A percentile compares a stretch with the other conserved stretches of the same genome.
Conservation (phyloP, 2,888 invertebrate species). For the Malacosoma neustria region DNA sequence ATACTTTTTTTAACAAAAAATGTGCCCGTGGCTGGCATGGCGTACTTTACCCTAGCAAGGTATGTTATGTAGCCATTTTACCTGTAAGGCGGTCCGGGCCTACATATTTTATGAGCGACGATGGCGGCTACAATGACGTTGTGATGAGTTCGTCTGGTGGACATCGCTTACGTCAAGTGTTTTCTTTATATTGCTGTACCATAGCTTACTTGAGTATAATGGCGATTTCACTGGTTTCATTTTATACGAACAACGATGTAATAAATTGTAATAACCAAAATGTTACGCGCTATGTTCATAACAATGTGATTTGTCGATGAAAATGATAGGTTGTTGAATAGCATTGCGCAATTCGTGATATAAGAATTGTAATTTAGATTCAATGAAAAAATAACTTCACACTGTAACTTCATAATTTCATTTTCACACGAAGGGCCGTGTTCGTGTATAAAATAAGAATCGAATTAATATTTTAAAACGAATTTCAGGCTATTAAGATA, state of each 20-base stretch:
- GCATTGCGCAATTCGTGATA: too few relatives aligned
- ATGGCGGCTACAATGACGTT: constrained; percentile 57
- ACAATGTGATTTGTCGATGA: too few relatives aligned
- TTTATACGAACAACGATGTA: not conserved
- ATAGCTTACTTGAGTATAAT: constrained; percentile 3
- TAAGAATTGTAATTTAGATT: too few relatives aligned
- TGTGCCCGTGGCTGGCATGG: too few relatives aligned
- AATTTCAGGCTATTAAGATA: constrained; percentile 24
- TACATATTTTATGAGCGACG: constrained; percentile 68
- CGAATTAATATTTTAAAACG: constrained; percentile 21
- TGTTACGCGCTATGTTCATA: not conserved
- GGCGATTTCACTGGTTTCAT: not conserved
- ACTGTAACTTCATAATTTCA: constrained; percentile 2
- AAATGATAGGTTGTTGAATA: too few relatives aligned
- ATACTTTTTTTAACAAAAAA: too few relatives aligned
- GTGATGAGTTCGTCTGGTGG: constrained; percentile 65
- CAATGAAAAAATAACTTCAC: too few relatives aligned
- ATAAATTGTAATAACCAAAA: not conserved
- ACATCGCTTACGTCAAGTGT: constrained; percentile 34
- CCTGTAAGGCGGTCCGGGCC: constrained; percentile 42
- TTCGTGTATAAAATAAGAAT: constrained; percentile 10
- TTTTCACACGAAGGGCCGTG: not conserved
- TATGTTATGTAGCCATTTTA: too few relatives aligned
- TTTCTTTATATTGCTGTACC: constrained; percentile 22
- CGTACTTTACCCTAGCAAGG: too few relatives aligned